Conservation (phyloP, 2,888 invertebrate species). For the Cremastinae sp. region DNA sequence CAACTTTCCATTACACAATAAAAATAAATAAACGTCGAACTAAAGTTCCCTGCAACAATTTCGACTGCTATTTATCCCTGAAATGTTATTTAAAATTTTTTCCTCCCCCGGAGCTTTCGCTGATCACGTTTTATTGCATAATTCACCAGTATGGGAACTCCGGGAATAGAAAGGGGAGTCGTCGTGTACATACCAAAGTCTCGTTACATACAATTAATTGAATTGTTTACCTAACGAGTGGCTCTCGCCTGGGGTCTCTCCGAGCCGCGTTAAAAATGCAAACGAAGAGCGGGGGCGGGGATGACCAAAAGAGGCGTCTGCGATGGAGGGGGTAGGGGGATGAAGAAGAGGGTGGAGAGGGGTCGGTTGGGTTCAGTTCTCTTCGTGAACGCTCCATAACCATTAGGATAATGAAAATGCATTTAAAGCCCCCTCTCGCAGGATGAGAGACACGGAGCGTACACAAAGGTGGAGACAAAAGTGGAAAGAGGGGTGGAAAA, state of each 20-base stretch:
- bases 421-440: conserved; percentile 40
- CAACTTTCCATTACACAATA: too few relatives aligned
- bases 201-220: conserved; percentile 69
- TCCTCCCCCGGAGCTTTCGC: not conserved
- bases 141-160: conserved; percentile 7
- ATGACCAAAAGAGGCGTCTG: too few relatives aligned
- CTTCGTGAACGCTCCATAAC: conserved; percentile 54
- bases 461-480: not conserved
- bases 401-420: conserved; percentile 67
- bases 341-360: conserved; percentile 13
- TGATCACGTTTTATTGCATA: not conserved
- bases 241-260: conserved; percentile 35
- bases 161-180: conserved; percentile 9
- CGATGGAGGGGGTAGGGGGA: conserved; percentile 34
- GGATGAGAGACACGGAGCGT: conserved; percentile 3
- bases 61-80: not conserved
- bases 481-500: too few relatives aligned
- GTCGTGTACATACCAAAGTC: conserved; percentile 28
- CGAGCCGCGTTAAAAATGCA: conserved; percentile 50
- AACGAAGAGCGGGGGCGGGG: conserved; percentile 54
- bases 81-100: conserved; percentile 1
- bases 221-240: conserved; percentile 70
- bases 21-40: too few relatives aligned
- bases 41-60: too few relatives aligned
- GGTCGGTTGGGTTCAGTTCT: not conserved